Conservation (phyloP, 2,888 invertebrate species). For the Paralinhomoeus sp. region DNA sequence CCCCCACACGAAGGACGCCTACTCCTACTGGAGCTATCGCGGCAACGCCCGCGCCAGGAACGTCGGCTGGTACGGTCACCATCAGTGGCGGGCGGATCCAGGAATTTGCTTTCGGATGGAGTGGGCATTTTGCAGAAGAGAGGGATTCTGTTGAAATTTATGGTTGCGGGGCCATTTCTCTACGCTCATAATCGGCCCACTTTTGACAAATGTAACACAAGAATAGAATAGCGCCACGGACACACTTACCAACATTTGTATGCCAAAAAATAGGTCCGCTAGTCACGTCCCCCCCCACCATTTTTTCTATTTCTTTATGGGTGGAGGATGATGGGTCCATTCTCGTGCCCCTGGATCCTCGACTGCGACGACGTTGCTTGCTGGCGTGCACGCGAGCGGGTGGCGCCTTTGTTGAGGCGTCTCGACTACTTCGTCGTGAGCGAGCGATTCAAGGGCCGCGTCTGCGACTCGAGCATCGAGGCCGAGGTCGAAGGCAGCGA, state of each 20-base stretch:
- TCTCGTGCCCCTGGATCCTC: too few species aligned
- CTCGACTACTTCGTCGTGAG: constrained; percentile 85
- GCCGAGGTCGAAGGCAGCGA: constrained; percentile 68
- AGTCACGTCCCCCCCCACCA: background rate
- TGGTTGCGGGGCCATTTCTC: too few species aligned
- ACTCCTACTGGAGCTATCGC: constrained; percentile 90
- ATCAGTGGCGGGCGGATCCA: background rate
- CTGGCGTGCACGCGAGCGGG: background rate
- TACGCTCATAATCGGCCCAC: background rate
- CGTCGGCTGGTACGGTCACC: constrained; percentile 57
- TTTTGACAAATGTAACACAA: background rate
- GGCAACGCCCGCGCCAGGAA: constrained; percentile 60
- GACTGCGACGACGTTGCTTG: background rate
- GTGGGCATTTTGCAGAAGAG: too few species aligned
- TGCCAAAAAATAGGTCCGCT: background rate
- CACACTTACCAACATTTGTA: background rate
- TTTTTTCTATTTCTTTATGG: too few species aligned
- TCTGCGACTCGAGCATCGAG: constrained; percentile 65
- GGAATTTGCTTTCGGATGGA: background rate
- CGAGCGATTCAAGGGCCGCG: constrained; percentile 42
- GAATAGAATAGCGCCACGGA: too few species aligned
- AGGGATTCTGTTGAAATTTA: too few species aligned
- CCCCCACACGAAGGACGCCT: constrained; percentile 51
- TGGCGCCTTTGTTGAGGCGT: constrained; percentile 42
- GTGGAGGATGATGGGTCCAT: too few species aligned